A percentile compares a stretch with the other conserved stretches of the same genome.
Conservation (phyloP, 30 jellyfish, hydroid and myxozoan species). For the Clytia hemisphaerica region DNA sequence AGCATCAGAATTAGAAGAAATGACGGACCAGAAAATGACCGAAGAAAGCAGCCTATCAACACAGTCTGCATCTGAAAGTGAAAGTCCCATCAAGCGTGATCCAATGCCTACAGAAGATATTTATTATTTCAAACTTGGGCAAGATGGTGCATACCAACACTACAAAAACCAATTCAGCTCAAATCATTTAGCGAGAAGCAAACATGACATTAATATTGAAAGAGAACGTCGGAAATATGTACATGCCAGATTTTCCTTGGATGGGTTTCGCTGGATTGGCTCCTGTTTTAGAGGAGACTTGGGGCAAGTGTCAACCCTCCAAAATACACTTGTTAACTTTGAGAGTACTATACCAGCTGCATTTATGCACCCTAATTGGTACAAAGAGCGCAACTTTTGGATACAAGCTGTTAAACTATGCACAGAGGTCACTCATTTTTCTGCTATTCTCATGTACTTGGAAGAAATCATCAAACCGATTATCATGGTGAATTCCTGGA, state of each 20-base stretch:
- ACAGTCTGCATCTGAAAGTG: too few species aligned
- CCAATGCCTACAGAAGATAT: slow-evolving; percentile 30
- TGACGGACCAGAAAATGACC: too few species aligned
- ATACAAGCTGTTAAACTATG: slow-evolving; percentile 88
- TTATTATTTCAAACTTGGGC: slow-evolving; percentile 71
- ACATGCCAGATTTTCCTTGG: slow-evolving; percentile 67
- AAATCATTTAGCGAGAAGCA: slow-evolving; percentile 75
- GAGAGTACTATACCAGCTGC: slow-evolving; percentile 97
- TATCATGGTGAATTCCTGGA: slow-evolving; percentile 77
- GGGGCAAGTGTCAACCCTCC: slow-evolving; percentile 52
- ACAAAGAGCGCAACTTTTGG: slow-evolving; percentile 80
- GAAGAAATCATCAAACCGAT: slow-evolving; percentile 87
- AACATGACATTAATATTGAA: slow-evolving; percentile 79
- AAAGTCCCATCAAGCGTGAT: too few species aligned
- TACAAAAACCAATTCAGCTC: slow-evolving; percentile 68
- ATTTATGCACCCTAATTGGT: slow-evolving; percentile 89
- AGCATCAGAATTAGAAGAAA: too few species aligned
- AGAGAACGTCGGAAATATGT: slow-evolving; percentile 71
- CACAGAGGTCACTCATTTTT: slow-evolving; percentile 73
- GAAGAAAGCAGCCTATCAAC: too few species aligned
- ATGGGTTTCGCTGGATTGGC: slow-evolving; percentile 89
- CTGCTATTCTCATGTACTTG: slow-evolving; percentile 66
- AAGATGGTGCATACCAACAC: slow-evolving; percentile 62
- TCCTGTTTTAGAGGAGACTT: slow-evolving; percentile 69
- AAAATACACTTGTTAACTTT: slow-evolving; percentile 72